Percentiles rank a stretch among this genome's conserved stretches.
Conservation (phyloP, 2,797 vertebrate species). For the Tamandua tetradactyla region DNA sequence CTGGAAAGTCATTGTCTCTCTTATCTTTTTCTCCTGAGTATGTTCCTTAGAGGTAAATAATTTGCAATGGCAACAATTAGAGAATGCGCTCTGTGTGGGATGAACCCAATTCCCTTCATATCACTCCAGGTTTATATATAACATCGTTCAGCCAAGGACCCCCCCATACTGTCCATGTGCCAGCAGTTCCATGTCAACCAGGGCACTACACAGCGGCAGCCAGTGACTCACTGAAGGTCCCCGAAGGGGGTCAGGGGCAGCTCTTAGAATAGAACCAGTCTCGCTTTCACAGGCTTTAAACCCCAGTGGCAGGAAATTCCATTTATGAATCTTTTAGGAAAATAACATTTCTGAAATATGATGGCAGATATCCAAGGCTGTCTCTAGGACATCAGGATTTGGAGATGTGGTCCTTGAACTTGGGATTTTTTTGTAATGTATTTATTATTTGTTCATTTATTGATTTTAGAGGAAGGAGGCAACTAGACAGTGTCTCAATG, state of each 20-base stretch:
- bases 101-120: constrained; percentile 60
- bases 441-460: background rate
- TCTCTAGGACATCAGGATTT: background rate
- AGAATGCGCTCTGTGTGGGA: constrained; percentile 60
- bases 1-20: constrained; percentile 52
- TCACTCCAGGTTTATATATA: background rate
- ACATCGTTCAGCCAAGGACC: background rate
- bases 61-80: constrained; percentile 37
- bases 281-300: background rate
- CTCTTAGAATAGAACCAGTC: background rate
- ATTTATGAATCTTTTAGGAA: background rate
- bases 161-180: background rate
- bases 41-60: constrained; percentile 71
- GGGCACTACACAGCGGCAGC: background rate
- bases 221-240: constrained; percentile 12
- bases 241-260: background rate
- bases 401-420: background rate
- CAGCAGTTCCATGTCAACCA: background rate
- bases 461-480: background rate
- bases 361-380: background rate
- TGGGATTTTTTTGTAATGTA: background rate
- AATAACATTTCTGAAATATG: background rate
- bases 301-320: background rate
- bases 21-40: constrained; percentile 56
- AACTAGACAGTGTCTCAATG: background rate